Conservation (phyloP, 1,140 invertebrate species). For the Asbolus verrucosus region DNA sequence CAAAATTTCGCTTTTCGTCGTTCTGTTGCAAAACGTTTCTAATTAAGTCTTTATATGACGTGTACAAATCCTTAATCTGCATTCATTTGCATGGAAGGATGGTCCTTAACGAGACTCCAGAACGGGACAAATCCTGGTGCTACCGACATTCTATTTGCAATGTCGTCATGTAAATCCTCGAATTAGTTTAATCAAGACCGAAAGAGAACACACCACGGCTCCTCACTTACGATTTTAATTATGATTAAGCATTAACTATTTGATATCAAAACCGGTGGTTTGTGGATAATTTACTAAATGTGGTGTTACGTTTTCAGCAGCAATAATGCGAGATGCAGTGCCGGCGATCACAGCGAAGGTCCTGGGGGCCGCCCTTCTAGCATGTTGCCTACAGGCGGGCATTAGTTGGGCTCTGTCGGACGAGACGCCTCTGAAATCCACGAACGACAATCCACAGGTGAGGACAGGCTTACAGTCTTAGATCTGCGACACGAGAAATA, state of each 20-base stretch:
- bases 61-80: conserved; percentile 36
- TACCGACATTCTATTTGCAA: conserved; percentile 21
- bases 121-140: conserved; percentile 16
- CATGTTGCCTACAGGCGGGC: conserved; percentile 10
- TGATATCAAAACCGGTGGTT: too few relatives aligned
- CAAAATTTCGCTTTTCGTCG: not conserved
- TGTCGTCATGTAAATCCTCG: conserved; percentile 28
- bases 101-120: not conserved
- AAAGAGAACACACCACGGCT: too few relatives aligned
- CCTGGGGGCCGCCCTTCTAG: conserved; percentile 4
- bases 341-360: not conserved
- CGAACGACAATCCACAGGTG: conserved; percentile 44
- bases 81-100: conserved; percentile 28
- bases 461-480: conserved; percentile 29
- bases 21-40: not conserved
- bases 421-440: conserved; percentile 37
- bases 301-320: conserved; percentile 41
- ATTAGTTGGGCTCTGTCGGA: conserved; percentile 15
- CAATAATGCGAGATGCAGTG: conserved; percentile 42
- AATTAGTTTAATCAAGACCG: conserved; percentile 29
- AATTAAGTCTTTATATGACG: conserved; percentile 35
- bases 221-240: too few relatives aligned
- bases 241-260: too few relatives aligned
- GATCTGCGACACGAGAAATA: conserved; percentile 12
- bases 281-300: too few relatives aligned